A percentile compares a stretch with the other conserved stretches of the same genome.
Conservation (phyloP, 2,888 invertebrate genomes). For the Pterobdella sp. region DNA sequence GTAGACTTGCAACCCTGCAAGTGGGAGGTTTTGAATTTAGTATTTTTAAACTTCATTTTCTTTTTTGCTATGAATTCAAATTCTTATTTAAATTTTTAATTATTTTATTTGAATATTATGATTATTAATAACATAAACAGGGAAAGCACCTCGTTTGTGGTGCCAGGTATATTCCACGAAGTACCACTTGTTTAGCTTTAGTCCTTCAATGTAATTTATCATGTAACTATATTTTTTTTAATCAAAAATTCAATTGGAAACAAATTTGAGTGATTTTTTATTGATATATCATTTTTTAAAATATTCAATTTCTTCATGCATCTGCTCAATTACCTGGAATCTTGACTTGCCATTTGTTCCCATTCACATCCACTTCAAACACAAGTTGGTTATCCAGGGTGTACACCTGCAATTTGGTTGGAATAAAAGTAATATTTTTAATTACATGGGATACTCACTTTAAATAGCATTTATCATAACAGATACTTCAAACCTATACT, state of each 20-base stretch:
- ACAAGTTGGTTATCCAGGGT: conserved; percentile 32
- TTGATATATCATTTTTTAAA: too few relatives aligned
- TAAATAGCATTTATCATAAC: too few relatives aligned
- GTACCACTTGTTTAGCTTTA: conserved; percentile 43
- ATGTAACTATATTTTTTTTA: background rate
- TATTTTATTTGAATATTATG: background rate
- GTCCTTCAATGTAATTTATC: background rate
- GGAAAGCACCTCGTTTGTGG: conserved; percentile 40
- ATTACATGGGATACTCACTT: too few relatives aligned
- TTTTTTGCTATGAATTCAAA: background rate
- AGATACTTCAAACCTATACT: conserved; percentile 38
- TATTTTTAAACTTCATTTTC: background rate
- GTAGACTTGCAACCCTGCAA: conserved; percentile 27
- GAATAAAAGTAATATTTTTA: background rate
- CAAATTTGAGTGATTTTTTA: too few relatives aligned
- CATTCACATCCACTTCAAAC: conserved; percentile 38
- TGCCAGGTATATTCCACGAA: conserved; percentile 47
- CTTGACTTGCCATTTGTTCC: conserved; percentile 41
- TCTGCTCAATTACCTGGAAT: conserved; percentile 33
- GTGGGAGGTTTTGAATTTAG: background rate
- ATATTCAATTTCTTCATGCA: too few relatives aligned
- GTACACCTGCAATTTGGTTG: conserved; percentile 38
- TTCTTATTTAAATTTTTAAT: background rate
- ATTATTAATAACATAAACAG: background rate
- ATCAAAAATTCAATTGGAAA: too few relatives aligned